phyloP scores from a whole-genome alignment of 2,113 vertebrate genomes.

The Oncorhynchus tshawytscha region DNA sequence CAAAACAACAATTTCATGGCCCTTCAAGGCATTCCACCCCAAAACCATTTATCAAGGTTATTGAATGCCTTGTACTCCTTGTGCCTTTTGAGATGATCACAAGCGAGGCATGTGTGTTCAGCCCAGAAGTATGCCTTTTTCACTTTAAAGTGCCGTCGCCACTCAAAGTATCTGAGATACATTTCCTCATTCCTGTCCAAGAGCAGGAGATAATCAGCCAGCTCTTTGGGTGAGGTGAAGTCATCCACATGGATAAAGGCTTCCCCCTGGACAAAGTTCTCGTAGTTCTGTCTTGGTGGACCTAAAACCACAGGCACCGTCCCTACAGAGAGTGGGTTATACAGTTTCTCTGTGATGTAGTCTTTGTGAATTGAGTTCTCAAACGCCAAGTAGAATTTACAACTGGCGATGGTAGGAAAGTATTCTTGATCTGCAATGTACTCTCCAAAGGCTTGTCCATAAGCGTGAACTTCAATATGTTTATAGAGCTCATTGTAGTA shows the following conservation, averaged over 20 bases:
- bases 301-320: conserved; percentile 93
- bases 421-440: conserved; percentile 89
- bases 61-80: conserved; percentile 91
- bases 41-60: conserved; percentile 96
- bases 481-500: conserved; percentile 96
- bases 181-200: conserved; percentile 92
- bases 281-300: conserved; percentile 90
- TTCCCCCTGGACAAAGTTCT: conserved; percentile 92
- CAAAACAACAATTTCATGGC: conserved; percentile 31
- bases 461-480: conserved; percentile 91
- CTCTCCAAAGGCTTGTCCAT: conserved; percentile 91
- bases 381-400: conserved; percentile 96
- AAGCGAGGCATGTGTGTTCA: conserved; percentile 93
- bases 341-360: conserved; percentile 97
- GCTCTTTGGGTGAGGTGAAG: conserved; percentile 89
- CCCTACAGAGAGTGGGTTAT: conserved; percentile 90
- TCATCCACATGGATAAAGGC: conserved; percentile 96
- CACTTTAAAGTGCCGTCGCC: conserved; percentile 92
- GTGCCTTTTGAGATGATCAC: conserved; percentile 90
- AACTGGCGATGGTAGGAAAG: conserved; percentile 91
- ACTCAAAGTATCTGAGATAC: conserved; percentile 93
- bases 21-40: conserved; percentile 73
- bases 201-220: conserved; percentile 91
- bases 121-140: conserved; percentile 92
- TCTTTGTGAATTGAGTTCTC: conserved; percentile 98